Evolutionary conservation across 2,888 invertebrate species (phyloP).

Genomic region (Polietes domitor): DNA sequence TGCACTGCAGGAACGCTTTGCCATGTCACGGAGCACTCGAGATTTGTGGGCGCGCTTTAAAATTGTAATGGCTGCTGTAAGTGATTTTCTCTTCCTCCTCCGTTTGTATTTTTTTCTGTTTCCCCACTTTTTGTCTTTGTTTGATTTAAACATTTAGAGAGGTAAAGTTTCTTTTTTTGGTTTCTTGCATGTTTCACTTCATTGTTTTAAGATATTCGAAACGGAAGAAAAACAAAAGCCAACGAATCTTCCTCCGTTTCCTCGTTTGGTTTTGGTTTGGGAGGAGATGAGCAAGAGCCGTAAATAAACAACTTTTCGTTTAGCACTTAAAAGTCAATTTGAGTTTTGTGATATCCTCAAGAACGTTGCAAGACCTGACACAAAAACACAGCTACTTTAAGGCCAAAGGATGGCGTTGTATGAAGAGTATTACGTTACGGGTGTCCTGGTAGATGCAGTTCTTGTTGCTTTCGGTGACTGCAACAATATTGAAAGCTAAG

Average conservation of each 20-base stretch:
- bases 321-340: conserved; percentile 49
- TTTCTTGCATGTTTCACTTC: neutral
- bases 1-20: conserved; percentile 92
- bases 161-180: neutral
- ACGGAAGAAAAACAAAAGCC: neutral
- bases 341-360: conserved; percentile 27
- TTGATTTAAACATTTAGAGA: conserved; percentile 16
- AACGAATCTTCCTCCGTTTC: neutral
- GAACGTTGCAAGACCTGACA: conserved; percentile 33
- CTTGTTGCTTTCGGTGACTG: neutral
- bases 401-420: neutral
- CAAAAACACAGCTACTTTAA: neutral
- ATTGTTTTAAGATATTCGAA: neutral
- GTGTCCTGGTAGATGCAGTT: neutral
- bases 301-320: conserved; percentile 25
- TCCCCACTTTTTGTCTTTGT: neutral
- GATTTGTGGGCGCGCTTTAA: conserved; percentile 93
- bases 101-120: neutral
- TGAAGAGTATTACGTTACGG: neutral
- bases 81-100: conserved; percentile 73
- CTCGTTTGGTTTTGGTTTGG: too few relatives aligned
- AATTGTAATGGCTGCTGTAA: conserved; percentile 90
- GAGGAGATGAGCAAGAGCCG: neutral
- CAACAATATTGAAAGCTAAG: neutral
- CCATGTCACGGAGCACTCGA: conserved; percentile 92